phyloP scores from a whole-genome alignment of 2,113 vertebrate genomes.

The Varanus komodoensis region DNA sequence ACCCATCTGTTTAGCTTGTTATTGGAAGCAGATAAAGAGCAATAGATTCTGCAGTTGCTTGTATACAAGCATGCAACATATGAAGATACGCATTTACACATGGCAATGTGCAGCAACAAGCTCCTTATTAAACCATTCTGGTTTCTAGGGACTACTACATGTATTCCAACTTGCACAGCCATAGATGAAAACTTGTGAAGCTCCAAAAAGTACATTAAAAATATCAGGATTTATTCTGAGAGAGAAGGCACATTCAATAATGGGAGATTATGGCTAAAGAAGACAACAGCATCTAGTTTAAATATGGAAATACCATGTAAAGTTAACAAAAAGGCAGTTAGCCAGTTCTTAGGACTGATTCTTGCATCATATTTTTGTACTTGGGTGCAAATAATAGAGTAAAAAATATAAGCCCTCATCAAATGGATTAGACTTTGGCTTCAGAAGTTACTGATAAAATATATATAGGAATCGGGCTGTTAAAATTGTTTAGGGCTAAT shows the following conservation, averaged over 20 bases:
- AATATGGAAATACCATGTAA: constrained; percentile 4
- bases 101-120: constrained; percentile 47
- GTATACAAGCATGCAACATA: constrained; percentile 22
- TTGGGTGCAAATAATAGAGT: not conserved
- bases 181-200: constrained; percentile 28
- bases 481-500: not conserved
- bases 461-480: not conserved
- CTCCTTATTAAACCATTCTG: constrained; percentile 32
- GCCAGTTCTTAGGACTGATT: not conserved
- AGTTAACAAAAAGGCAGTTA: constrained; percentile 51
- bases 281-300: constrained; percentile 28
- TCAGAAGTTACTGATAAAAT: not conserved
- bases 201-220: constrained; percentile 32
- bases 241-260: constrained; percentile 41
- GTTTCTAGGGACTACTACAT: constrained; percentile 32
- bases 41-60: constrained; percentile 54
- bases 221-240: constrained; percentile 33
- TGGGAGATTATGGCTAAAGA: constrained; percentile 58
- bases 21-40: constrained; percentile 34
- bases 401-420: not conserved
- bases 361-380: not conserved
- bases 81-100: constrained; percentile 68
- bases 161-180: constrained; percentile 21
- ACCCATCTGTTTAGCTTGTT: constrained; percentile 53
- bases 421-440: not conserved